Percentiles rank a stretch among this genome's conserved stretches.
phyloP scores from a whole-genome alignment of 2,888 invertebrate genomes.

The Tethea ocularis region DNA sequence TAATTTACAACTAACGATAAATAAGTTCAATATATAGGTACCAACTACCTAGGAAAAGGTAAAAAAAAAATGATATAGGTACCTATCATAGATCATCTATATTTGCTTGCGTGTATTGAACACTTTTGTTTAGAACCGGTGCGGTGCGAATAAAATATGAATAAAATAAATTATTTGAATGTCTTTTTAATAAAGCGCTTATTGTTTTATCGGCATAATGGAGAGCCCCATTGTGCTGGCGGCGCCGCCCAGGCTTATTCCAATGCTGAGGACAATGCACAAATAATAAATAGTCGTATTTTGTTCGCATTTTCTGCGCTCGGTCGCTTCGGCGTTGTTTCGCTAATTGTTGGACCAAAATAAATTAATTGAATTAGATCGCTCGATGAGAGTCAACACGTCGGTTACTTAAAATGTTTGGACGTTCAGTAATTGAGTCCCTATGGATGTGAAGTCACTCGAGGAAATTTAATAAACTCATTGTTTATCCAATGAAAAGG shows the following conservation, averaged over 20 bases:
- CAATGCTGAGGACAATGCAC: conserved; percentile 64
- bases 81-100: too few species aligned
- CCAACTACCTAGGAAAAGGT: too few species aligned
- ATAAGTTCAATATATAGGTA: too few species aligned
- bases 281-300: conserved; percentile 82
- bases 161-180: conserved; percentile 82
- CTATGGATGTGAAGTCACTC: conserved; percentile 55
- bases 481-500: conserved; percentile 40
- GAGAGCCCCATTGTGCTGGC: conserved; percentile 60
- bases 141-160: conserved; percentile 76
- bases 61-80: too few species aligned
- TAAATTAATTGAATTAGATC: conserved; percentile 80
- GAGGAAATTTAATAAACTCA: conserved; percentile 50
- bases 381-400: conserved; percentile 70
- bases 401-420: conserved; percentile 65
- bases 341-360: conserved; percentile 74
- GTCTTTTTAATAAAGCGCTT: conserved; percentile 82
- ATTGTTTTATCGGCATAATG: conserved; percentile 81
- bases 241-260: conserved; percentile 70
- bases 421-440: conserved; percentile 59
- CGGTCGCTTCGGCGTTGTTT: conserved; percentile 76
- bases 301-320: conserved; percentile 74
- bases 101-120: not conserved
- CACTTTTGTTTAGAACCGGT: conserved; percentile 60
- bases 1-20: conserved; percentile 25